Conservation (phyloP, 2,888 invertebrate species). For the Lymantria monacha region DNA sequence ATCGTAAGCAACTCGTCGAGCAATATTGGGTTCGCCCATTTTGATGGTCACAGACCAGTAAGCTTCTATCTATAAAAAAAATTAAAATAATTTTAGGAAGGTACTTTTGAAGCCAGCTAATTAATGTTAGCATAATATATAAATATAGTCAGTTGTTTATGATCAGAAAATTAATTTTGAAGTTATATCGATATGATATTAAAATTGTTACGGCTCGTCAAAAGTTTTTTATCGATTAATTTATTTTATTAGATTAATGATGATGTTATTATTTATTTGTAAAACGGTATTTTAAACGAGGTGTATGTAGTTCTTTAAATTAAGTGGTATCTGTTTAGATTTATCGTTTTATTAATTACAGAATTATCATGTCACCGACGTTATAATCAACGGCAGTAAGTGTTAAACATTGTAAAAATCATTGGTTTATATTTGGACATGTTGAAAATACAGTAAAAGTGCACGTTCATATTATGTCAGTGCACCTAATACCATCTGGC, state of each 20-base stretch:
- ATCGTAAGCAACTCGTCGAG: conserved; percentile 38
- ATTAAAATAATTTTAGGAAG: conserved; percentile 6
- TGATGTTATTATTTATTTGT: conserved; percentile 65
- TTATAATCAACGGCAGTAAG: no score
- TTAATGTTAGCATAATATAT: neutral
- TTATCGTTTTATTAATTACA: conserved; percentile 42
- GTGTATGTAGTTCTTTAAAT: conserved; percentile 40
- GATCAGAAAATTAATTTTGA: conserved; percentile 51
- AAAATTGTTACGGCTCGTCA: conserved; percentile 73
- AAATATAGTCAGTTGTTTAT: conserved; percentile 39
- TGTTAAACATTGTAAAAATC: no score
- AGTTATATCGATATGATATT: conserved; percentile 76
- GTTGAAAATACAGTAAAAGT: no score
- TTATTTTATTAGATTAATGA: conserved; percentile 70
- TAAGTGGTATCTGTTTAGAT: conserved; percentile 47
- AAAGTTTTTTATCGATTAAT: conserved; percentile 59
- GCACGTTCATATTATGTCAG: no score
- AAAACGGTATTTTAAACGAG: conserved; percentile 53
- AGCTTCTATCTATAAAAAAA: conserved; percentile 11
- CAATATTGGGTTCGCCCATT: conserved; percentile 22
- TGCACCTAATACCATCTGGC: no score
- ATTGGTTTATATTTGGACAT: no score
- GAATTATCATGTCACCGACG: conserved; percentile 35
- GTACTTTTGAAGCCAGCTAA: neutral
- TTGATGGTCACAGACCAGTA: conserved; percentile 28